A percentile compares a stretch with the other conserved stretches of the same genome.
These are phyloP conservation scores for Pterobdella sp. DNA, from an alignment of 2,888 invertebrate species.

Conservation along the genomic window DNA sequence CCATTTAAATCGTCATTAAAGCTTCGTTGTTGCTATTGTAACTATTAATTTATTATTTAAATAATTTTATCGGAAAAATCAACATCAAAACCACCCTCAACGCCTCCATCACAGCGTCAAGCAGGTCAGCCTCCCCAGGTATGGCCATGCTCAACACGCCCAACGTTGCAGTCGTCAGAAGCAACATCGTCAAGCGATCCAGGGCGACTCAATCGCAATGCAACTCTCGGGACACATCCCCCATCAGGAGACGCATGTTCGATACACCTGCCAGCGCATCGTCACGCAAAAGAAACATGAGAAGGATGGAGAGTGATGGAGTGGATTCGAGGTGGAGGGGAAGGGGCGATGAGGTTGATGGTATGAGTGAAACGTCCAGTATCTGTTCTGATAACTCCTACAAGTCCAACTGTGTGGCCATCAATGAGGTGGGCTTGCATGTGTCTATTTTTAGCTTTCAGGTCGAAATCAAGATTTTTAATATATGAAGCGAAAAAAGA, in stretches of 20 bases:
- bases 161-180: neutral
- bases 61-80: neutral
- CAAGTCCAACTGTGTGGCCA: conserved; percentile 42
- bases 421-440: conserved; percentile 36
- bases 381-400: conserved; percentile 72
- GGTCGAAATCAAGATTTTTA: too few species aligned
- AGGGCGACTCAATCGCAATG: conserved; percentile 51
- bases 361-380: conserved; percentile 75
- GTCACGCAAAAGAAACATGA: too few species aligned
- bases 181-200: conserved; percentile 28
- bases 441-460: neutral
- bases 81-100: neutral
- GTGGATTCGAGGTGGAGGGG: conserved; percentile 23
- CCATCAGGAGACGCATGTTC: conserved; percentile 40
- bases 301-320: neutral
- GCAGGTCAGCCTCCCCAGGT: conserved; percentile 17
- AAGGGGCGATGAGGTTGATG: conserved; percentile 46
- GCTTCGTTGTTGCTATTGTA: neutral
- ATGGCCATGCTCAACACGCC: neutral
- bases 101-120: conserved; percentile 1
- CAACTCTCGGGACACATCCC: conserved; percentile 52
- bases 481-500: too few species aligned
- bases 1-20: neutral
- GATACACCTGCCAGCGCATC: neutral
- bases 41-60: too few species aligned